Evolutionary conservation across 2,888 invertebrate genomes (phyloP), one percentile per base, ranked within the genome.

Genomic region (Dichetophora obliterata): DNA sequence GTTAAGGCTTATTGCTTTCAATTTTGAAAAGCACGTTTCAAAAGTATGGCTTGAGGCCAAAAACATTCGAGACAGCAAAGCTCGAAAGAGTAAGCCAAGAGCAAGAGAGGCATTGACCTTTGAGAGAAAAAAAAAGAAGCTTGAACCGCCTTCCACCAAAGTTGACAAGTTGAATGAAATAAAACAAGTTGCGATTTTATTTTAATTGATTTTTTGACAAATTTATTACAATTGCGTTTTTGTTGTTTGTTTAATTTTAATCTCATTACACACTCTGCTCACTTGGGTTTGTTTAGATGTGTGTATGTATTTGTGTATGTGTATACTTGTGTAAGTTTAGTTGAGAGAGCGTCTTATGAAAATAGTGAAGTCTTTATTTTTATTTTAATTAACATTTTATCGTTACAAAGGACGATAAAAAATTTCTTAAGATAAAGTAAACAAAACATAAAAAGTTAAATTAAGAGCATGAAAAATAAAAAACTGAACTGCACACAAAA

Each of bases 331-430:
- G 57, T 27, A 31, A 37, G 16, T 61, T 57, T 54, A 68, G 48
- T 50, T 24, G 43, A 31, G 37, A 59, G 72, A 61, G 57, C 50
- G 66, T 43, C 73, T 68, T 73, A 76, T 73, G 66, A 76, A 76
- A 76, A 76, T 76, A 76, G 76, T 76, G 72, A 72, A 76, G 76
- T 76, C 76, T 73, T 76, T 76, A 66, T 52, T 74, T 59, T 75
- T 66, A 61, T 80, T 86, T 84, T 85, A 85, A 86, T 86, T 84
- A 86, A 86, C 85, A 85, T 82, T 85, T 83, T 84, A 57, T 19
- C 57, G 59, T 59, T 31, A 37, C 59, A 37, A 52, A 59, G 24
- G 71, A 43, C 59, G 34, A 71, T 59, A 71, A 57, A 71, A 71
- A 68, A 52, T n/a, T 37, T 16, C 57, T 57, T 37, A 34, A 57